Evolutionary conservation across 1,140 invertebrate species (phyloP).

Genomic region (Metaphire vulgaris): DNA sequence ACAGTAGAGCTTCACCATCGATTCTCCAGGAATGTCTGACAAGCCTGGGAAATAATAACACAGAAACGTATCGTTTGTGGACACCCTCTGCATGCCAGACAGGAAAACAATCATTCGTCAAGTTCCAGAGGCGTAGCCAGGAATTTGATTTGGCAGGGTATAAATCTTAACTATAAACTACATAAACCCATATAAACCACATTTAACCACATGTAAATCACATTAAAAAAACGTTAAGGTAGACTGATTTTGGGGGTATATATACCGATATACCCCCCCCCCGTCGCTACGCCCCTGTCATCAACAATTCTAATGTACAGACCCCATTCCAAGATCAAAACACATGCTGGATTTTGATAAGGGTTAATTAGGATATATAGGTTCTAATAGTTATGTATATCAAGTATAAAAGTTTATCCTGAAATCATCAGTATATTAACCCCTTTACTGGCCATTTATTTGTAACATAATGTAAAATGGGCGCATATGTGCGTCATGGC

Average conservation of each 20-base stretch:
- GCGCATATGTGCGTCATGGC: too few species aligned
- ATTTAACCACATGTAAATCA: neutral
- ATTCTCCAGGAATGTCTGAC: constrained; percentile 96
- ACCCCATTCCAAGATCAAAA: too few species aligned
- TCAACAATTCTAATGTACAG: too few species aligned
- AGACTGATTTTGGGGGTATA: too few species aligned
- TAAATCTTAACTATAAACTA: neutral
- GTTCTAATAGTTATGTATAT: neutral
- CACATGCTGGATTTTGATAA: too few species aligned
- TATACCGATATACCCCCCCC: too few species aligned
- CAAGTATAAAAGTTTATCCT: neutral
- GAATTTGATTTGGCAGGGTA: neutral
- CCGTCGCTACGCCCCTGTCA: too few species aligned
- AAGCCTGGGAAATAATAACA: constrained; percentile 60
- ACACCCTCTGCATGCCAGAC: neutral
- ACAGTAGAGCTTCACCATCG: constrained; percentile 99
- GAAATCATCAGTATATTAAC: neutral
- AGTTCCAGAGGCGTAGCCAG: too few species aligned
- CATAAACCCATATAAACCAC: too few species aligned
- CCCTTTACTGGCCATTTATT: too few species aligned
- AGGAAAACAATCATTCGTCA: neutral
- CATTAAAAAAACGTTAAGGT: neutral
- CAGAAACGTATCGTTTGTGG: neutral
- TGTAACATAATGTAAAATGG: too few species aligned
- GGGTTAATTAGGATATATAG: too few species aligned